Evolutionary conservation across 2,888 invertebrate species (phyloP), one percentile per base, ranked within the genome.

Genomic region (Trachelus tabidus): DNA sequence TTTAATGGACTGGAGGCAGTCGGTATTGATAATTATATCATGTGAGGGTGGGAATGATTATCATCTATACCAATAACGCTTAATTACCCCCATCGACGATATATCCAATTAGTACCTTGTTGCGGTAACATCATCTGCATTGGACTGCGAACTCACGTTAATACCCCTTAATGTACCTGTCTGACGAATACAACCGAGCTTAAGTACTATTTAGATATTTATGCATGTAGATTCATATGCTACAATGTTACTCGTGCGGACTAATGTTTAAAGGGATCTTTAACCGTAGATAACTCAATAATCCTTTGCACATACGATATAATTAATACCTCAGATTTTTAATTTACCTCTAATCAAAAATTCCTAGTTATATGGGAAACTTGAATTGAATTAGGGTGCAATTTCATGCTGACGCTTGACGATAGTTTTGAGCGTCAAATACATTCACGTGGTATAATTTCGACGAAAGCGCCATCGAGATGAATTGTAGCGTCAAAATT

Each of bases 21-120:
- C 74, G 75, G 69, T 75, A 75, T 69, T 77, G 75, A 77, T 77
- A 77, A 77, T 77, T 77, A 77, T 77, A 75, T 31, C 31, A 71
- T 34, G 71, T 11, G 75, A 30, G 77, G 71, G 71, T 6, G 30
- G 71, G 30, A 71, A 71, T 30, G 77, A 77, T 77, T 77, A 77
- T 77, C 69, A 75, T 77, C 71, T 74, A 77, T 77, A 77, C 77
- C 77, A 69, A 75, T 77, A 75, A 75, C 37, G 56, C 75, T 37
- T 40, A 77, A 75, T 77, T 71, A 69, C 56, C 75, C 33, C 34
- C 69, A 75, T 37, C 71, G 77, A 75, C 75, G 75, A 77, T 77
- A 34, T 75, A 77, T 34, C 40, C 75, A 77, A 77, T 75, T 35
- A 71, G 69, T 40, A 75, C 33, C 34, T 35, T 68, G 68, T 68